Evolutionary conservation across 2,888 invertebrate genomes (phyloP).

Genomic region (Pristionchus fissidentatus): DNA sequence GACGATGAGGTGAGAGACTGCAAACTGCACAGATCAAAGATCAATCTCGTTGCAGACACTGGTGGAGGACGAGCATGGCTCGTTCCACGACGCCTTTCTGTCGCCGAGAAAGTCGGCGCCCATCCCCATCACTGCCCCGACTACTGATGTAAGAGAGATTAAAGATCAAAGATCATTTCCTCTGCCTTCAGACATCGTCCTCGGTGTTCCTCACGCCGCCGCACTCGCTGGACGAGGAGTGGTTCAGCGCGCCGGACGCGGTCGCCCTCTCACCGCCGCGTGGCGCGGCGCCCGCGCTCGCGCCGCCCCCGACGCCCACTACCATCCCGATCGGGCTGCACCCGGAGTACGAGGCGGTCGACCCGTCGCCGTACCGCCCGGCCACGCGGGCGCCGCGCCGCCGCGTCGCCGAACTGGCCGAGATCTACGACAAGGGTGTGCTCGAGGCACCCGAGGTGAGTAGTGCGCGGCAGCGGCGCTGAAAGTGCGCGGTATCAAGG

Average conservation of each 20-base stretch:
- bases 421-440: conserved; percentile 36
- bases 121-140: neutral
- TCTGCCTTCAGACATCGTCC: neutral
- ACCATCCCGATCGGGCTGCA: conserved; percentile 46
- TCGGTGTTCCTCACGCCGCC: conserved; percentile 34
- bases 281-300: neutral
- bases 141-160: neutral
- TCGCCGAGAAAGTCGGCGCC: neutral
- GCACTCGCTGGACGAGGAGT: neutral
- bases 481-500: neutral
- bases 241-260: neutral
- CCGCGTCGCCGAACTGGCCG: conserved; percentile 30
- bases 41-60: neutral
- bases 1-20: conserved; percentile 3
- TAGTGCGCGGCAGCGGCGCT: neutral
- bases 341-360: conserved; percentile 40
- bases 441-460: neutral
- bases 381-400: conserved; percentile 21
- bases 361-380: conserved; percentile 38
- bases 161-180: conserved; percentile 31
- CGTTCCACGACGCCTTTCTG: conserved; percentile 32
- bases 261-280: neutral
- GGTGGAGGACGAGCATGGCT: neutral
- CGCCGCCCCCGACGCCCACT: neutral
- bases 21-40: neutral